Evolutionary conservation across 2,888 invertebrate genomes (phyloP).

Genomic region (Diplolepis rosae): DNA sequence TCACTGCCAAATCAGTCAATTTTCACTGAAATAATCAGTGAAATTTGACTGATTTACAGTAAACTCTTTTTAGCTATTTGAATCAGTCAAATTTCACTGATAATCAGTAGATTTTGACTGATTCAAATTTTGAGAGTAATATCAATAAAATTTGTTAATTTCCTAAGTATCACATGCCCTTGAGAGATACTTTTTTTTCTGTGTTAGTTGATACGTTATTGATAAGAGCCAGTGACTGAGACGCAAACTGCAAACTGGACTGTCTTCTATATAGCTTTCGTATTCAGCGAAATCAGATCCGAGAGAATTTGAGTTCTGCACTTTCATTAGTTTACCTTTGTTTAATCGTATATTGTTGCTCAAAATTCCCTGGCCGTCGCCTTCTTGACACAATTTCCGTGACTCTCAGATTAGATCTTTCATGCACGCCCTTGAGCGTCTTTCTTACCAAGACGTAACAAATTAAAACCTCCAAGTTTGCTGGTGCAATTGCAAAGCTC

Average conservation of each 20-base stretch:
- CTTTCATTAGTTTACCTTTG: conserved; percentile 37
- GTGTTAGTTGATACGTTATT: conserved; percentile 12
- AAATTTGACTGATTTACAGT: too few relatives aligned
- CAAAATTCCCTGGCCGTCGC: conserved; percentile 33
- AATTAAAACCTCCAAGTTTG: neutral
- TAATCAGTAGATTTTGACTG: too few relatives aligned
- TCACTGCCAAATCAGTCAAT: too few relatives aligned
- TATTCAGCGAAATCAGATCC: conserved; percentile 34
- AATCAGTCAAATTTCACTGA: too few relatives aligned
- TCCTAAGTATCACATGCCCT: too few relatives aligned
- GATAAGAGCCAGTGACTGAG: conserved; percentile 25
- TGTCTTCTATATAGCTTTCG: conserved; percentile 22
- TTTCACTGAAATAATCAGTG: too few relatives aligned
- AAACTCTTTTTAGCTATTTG: too few relatives aligned
- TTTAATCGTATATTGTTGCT: conserved; percentile 23
- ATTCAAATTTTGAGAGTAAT: too few relatives aligned
- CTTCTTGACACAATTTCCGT: conserved; percentile 36
- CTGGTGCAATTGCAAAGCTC: conserved; percentile 6
- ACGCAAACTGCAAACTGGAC: conserved; percentile 32
- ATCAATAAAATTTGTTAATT: too few relatives aligned
- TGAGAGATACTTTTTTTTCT: neutral
- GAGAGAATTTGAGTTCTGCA: conserved; percentile 24
- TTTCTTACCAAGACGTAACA: neutral
- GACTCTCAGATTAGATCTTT: conserved; percentile 29
- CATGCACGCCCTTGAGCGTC: conserved; percentile 22